Percentiles rank a stretch among this genome's conserved stretches.
Evolutionary conservation across 1,140 invertebrate species (phyloP).

Genomic region (Condylostylus longicornis): DNA sequence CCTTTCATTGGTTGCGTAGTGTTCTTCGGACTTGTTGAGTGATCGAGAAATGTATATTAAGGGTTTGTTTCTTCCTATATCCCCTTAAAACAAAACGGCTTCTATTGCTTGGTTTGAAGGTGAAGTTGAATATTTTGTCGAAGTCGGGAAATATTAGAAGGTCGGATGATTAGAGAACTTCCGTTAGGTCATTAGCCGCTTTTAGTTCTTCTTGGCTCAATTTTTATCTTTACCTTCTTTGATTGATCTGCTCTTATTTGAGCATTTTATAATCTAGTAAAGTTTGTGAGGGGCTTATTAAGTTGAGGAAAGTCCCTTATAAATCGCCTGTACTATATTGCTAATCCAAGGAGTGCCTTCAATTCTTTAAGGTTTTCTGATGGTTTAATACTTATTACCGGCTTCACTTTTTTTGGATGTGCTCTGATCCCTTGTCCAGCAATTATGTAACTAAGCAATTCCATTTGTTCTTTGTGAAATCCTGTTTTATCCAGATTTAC

Average conservation of each 20-base stretch:
- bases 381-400: too few relatives aligned
- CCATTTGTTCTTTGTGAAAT: conserved; percentile 30
- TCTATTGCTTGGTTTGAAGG: conserved; percentile 14
- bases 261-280: neutral
- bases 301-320: too few relatives aligned
- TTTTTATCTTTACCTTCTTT: conserved; percentile 1
- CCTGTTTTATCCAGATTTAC: conserved; percentile 22
- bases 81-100: conserved; percentile 19
- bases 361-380: too few relatives aligned
- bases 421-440: conserved; percentile 28
- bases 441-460: conserved; percentile 32
- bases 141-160: too few relatives aligned
- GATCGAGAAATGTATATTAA: conserved; percentile 8
- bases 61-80: conserved; percentile 16
- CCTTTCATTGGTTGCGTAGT: conserved; percentile 13
- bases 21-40: conserved; percentile 22
- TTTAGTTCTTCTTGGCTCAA: conserved; percentile 9
- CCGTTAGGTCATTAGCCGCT: conserved; percentile 27
- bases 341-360: too few relatives aligned
- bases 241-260: conserved; percentile 1
- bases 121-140: conserved; percentile 17
- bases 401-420: conserved; percentile 25
- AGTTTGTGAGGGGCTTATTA: conserved; percentile 1
- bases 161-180: conserved; percentile 25
- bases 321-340: too few relatives aligned